A percentile compares a stretch with the other conserved stretches of the same genome.
Evolutionary conservation across 2,888 invertebrate genomes (phyloP).

Genomic region (Plagiodera versicolora): DNA sequence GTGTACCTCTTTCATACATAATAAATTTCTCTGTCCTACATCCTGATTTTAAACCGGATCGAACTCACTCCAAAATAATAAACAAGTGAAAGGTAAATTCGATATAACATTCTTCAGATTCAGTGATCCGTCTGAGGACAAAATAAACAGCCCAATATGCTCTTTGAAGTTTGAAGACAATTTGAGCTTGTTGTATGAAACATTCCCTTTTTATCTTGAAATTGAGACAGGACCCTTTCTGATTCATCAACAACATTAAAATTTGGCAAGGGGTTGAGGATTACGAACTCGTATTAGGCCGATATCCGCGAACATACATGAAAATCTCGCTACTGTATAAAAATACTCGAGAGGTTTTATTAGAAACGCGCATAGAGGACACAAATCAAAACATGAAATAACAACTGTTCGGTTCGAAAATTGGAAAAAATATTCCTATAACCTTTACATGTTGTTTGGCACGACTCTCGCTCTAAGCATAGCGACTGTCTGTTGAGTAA

Average conservation of each 20-base stretch:
- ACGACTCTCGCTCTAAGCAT: slow-evolving; percentile 53
- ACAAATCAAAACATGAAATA: background rate
- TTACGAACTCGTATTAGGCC: background rate
- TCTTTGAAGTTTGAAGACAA: too few relatives aligned
- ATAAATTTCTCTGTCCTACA: slow-evolving; percentile 24
- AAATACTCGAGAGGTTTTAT: background rate
- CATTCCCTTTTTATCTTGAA: too few relatives aligned
- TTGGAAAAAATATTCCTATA: background rate
- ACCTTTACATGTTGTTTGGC: slow-evolving; percentile 46
- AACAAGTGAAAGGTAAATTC: background rate
- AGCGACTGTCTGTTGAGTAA: slow-evolving; percentile 54
- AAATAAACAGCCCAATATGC: too few relatives aligned
- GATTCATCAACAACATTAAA: too few relatives aligned
- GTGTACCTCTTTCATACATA: slow-evolving; percentile 17
- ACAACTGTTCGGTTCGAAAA: background rate
- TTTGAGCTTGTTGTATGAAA: too few relatives aligned
- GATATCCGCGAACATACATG: background rate
- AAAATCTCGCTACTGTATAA: background rate
- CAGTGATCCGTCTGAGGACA: too few relatives aligned
- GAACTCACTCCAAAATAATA: slow-evolving; percentile 19
- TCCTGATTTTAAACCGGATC: slow-evolving; percentile 35
- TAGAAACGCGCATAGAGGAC: background rate
- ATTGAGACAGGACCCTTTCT: background rate
- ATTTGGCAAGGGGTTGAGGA: background rate
- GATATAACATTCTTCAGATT: too few relatives aligned